Base-by-base conservation (phyloP, 2,797 vertebrate species). In the Sebastes hubbsi region DNA sequence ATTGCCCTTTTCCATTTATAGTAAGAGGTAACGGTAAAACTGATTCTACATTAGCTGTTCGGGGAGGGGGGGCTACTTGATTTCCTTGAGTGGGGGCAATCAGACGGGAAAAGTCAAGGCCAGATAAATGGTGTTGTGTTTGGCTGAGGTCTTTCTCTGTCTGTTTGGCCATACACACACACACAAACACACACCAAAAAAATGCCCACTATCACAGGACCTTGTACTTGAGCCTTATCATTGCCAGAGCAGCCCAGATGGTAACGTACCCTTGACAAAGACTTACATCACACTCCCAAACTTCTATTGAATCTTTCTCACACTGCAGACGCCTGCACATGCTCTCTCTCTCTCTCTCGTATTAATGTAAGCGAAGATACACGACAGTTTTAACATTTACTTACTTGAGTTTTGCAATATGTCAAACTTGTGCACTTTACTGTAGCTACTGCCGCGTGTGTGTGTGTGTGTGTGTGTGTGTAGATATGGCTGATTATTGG, bases 181-280 rank as follows among this genome's bases (percentile, higher is more conserved):
- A 54, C 55, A 54, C 36, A 80, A 25, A 38, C 36, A 38, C 36
- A 38, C 13, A 14, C 36, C 52, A 72, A 84, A 75, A 83, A 82
- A 89, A 89, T 80, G 77, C 46, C 88, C 80, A 85, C 91, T 90
- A 92, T 93, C 91, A 87, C 78, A 92, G 88, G 95, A 94, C 95
- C 95, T 96, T 96, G 96, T 94, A 95, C 95, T 94, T 91, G 87
- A 93, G 92, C 86, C 94, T 96, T 96, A 96, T 96, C 95, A 90
- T 89, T 67, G 64, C 83, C 85, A 83, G 78, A 94, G 91, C 88
- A 81, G 91, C 90, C 92, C 94, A 96, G 92, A 95, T 95, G 93
- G 94, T 93, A 93, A 89, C 82, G 76, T 93, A 94, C 91, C 95
- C 95, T 96, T 96, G 96, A 96, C 93, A 94, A 90, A 91, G 86